phyloP scores from a whole-genome alignment of 2,797 vertebrate species.

The Cyclopterus lumpus region DNA sequence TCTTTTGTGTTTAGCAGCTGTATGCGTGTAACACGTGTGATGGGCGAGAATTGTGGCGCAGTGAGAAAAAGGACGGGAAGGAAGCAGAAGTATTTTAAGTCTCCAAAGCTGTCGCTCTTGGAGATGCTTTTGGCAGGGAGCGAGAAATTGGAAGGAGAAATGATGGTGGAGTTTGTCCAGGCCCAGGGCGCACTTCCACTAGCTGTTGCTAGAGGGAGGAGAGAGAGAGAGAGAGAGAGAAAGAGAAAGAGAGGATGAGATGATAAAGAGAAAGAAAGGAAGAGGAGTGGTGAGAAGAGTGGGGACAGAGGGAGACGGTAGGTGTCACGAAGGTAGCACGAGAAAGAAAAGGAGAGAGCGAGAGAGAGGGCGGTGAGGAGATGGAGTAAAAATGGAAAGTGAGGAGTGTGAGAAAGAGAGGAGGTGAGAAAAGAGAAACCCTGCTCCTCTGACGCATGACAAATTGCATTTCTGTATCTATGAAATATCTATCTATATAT shows the following conservation, averaged over 20 bases:
- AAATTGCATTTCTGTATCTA: not conserved
- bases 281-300: slow-evolving; percentile 26
- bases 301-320: slow-evolving; percentile 18
- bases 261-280: slow-evolving; percentile 21
- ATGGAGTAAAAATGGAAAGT: not conserved
- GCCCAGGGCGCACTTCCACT: slow-evolving; percentile 43
- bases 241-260: slow-evolving; percentile 51
- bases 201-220: slow-evolving; percentile 56
- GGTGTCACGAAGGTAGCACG: slow-evolving; percentile 41
- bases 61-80: slow-evolving; percentile 1
- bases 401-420: slow-evolving; percentile 37
- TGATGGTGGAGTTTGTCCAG: slow-evolving; percentile 44
- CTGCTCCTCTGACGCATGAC: slow-evolving; percentile 13
- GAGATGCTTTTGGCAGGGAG: slow-evolving; percentile 50
- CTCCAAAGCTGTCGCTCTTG: slow-evolving; percentile 44
- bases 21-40: not conserved
- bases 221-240: slow-evolving; percentile 17
- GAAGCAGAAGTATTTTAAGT: slow-evolving; percentile 38
- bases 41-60: not conserved
- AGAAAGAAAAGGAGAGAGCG: slow-evolving; percentile 8
- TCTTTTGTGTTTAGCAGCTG: slow-evolving; percentile 4
- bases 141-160: slow-evolving; percentile 37
- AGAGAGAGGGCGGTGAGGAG: slow-evolving; percentile 20
- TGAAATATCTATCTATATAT: not conserved
- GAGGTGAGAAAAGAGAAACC: slow-evolving; percentile 57